phyloP scores from a whole-genome alignment of 2,888 invertebrate species.

The Xestoiulus laeticollis region DNA sequence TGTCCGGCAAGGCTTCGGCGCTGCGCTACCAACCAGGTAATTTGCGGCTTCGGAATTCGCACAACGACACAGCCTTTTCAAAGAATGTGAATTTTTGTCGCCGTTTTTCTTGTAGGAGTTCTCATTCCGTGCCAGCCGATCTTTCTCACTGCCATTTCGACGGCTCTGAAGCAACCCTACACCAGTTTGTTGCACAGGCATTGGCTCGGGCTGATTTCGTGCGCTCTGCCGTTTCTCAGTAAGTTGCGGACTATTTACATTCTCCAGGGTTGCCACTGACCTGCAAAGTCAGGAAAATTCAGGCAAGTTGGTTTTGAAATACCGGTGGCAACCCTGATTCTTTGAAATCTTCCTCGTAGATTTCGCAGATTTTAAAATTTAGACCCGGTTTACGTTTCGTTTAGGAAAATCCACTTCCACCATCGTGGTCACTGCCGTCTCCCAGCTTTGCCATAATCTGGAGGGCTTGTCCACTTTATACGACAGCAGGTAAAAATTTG shows the following conservation, averaged over 20 bases:
- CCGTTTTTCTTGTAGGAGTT: too few relatives aligned
- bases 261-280: too few relatives aligned
- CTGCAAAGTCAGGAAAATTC: too few relatives aligned
- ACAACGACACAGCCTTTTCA: neutral
- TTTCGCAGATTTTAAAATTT: slow-evolving; percentile 82
- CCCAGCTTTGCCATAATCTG: slow-evolving; percentile 71
- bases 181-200: slow-evolving; percentile 79
- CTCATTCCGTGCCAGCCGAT: slow-evolving; percentile 82
- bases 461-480: slow-evolving; percentile 70
- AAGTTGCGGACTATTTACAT: slow-evolving; percentile 70
- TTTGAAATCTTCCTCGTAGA: too few relatives aligned
- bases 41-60: neutral
- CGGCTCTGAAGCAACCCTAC: slow-evolving; percentile 77
- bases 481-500: slow-evolving; percentile 43
- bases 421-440: slow-evolving; percentile 75
- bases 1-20: slow-evolving; percentile 49
- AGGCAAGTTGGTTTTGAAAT: too few relatives aligned
- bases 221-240: slow-evolving; percentile 81
- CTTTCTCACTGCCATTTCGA: slow-evolving; percentile 81
- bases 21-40: slow-evolving; percentile 55
- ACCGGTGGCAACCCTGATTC: too few relatives aligned
- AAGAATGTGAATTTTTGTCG: too few relatives aligned
- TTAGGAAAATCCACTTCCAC: slow-evolving; percentile 65
- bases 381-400: slow-evolving; percentile 60
- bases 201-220: slow-evolving; percentile 83